Conservation (phyloP, 2,113 vertebrate genomes). For the Loxodonta africana region DNA sequence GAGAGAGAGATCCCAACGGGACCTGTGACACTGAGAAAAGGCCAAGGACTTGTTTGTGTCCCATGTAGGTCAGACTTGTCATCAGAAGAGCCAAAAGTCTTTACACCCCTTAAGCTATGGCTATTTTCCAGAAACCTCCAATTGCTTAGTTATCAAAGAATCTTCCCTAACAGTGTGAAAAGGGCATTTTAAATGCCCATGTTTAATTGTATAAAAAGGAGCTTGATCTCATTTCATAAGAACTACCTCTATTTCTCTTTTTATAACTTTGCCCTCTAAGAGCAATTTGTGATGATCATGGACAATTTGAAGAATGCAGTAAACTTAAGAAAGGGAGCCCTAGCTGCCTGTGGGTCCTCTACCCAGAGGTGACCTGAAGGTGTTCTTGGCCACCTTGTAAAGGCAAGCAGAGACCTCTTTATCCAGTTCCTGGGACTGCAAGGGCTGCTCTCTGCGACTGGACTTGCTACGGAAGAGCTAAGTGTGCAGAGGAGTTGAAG, state of each 20-base stretch:
- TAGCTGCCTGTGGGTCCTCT: neutral
- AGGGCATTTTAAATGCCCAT: neutral
- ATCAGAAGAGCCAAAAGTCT: neutral
- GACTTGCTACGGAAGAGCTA: neutral
- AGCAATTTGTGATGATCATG: constrained; percentile 2
- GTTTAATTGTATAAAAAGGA: neutral
- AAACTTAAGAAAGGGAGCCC: neutral
- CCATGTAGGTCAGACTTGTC: neutral
- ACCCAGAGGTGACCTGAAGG: neutral
- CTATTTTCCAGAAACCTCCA: neutral
- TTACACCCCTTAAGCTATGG: neutral
- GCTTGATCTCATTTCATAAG: neutral
- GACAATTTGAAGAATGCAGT: neutral
- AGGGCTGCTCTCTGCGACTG: neutral
- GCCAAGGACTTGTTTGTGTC: neutral
- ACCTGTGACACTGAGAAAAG: neutral
- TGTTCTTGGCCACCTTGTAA: neutral
- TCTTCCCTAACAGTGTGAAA: neutral
- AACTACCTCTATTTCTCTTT: neutral
- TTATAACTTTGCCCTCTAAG: neutral
- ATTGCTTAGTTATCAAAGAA: neutral
- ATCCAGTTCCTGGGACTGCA: neutral
- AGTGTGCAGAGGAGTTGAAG: neutral
- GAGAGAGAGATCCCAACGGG: neutral
- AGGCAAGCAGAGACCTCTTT: neutral